Evolutionary conservation across 2,113 vertebrate genomes (phyloP).

Genomic region (Ramphastos sulfuratus): DNA sequence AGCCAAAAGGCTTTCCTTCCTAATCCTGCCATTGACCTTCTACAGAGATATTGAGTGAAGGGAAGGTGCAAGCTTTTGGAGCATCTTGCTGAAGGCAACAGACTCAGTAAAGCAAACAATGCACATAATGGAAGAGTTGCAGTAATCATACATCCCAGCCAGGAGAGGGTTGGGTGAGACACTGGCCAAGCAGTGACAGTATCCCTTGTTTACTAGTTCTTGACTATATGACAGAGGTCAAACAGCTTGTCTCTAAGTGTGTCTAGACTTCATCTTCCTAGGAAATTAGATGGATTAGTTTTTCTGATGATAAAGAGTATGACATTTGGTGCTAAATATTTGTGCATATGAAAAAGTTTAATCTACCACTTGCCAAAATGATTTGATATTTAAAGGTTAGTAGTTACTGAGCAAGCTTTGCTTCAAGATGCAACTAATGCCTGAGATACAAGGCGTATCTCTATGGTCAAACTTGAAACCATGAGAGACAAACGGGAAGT

Average conservation of each 20-base stretch:
- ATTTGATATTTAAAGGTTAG: not conserved
- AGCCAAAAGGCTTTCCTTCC: not conserved
- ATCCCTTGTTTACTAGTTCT: not conserved
- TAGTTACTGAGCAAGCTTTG: not conserved
- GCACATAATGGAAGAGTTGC: not conserved
- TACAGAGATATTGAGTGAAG: fast-evolving
- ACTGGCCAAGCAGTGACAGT: not conserved
- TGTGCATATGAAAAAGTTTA: not conserved
- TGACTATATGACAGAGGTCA: not conserved
- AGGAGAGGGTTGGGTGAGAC: not conserved
- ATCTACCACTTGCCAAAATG: not conserved
- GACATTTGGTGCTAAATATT: not conserved
- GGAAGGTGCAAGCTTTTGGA: not conserved
- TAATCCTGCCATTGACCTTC: not conserved
- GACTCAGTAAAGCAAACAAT: not conserved
- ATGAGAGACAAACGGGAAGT: not conserved
- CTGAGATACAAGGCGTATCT: not conserved
- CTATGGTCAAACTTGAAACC: fast-evolving
- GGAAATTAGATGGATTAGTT: not conserved
- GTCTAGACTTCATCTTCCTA: not conserved
- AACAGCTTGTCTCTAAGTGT: not conserved
- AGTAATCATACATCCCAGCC: fast-evolving
- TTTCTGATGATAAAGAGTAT: not conserved
- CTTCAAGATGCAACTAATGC: not conserved
- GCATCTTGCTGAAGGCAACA: not conserved